Base-by-base conservation (phyloP, 2,888 invertebrate genomes). In the Mesodorylaimus sp. region DNA sequence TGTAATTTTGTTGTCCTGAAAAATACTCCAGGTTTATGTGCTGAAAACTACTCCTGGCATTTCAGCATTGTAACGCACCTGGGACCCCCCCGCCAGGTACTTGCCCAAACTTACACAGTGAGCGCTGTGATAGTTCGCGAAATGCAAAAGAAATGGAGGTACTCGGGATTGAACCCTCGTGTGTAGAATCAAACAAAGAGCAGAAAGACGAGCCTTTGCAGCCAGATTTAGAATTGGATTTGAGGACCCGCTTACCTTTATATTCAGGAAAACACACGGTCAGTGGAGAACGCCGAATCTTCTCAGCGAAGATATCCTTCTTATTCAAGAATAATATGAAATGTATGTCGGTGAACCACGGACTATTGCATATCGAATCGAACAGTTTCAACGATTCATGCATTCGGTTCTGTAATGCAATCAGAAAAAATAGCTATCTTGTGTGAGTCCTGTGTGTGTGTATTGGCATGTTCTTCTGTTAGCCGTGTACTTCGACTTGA, bases 281-380 rank as follows among this genome's bases (percentile, higher is more conserved):
- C 68, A 99, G 79, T 60, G 95, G 88, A 60, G 91, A 91, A 74
- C 91, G 91, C 76, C 86, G 86, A 65, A 97, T 97, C 76, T 99
- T 97, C 72, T 95, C 95, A 74, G 93, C 93, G 70, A 99, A 97
- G 67, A 97, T 76, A 79, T 97, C 97, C 75, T 95, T 97, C 75
- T 99, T 99, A 76, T 99, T 99, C 65, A 99, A 79, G 77, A 97
- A 99, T 62, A 99, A 79, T 65, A 99, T 99, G 71, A 99, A 97
- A 68, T 93, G 93, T 67, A 95, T 97, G 72, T 97, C 95, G 50
- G 93, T 91, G 73, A 99, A 97, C 97, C 97, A 99, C 73, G 97
- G 95, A 75, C 93, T 93, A 78, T 97, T 99, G 76, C 97, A 99
- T 74, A 97, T 97, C 54, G 95, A 95, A 74, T 99, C 97, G 73